Percentiles rank a stretch among this genome's conserved stretches.
phyloP scores from a whole-genome alignment of 2,888 invertebrate genomes.

The Tipula helvola region DNA sequence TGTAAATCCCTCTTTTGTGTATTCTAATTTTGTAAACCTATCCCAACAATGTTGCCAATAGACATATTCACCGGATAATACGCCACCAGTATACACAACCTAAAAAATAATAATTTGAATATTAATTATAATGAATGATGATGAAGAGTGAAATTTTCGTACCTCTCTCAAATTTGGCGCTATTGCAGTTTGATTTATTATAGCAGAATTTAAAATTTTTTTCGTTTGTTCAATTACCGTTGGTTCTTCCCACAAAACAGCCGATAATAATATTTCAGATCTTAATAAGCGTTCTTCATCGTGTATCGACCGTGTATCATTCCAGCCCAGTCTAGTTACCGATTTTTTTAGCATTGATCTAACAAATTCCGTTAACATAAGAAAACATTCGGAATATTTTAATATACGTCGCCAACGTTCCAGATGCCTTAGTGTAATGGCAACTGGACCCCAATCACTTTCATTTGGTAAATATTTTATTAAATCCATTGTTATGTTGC shows the following conservation, averaged over 20 bases:
- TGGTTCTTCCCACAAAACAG: constrained; percentile 35
- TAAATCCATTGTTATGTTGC: constrained; percentile 35
- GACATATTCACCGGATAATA: constrained; percentile 34
- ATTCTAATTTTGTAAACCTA: constrained; percentile 29
- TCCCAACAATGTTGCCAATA: constrained; percentile 38
- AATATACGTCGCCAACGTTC: constrained; percentile 37
- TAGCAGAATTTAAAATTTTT: constrained; percentile 30
- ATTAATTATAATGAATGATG: too few relatives aligned
- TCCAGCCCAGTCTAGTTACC: constrained; percentile 31
- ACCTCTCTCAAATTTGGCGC: constrained; percentile 35
- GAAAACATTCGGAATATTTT: constrained; percentile 35
- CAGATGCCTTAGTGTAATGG: constrained; percentile 29
- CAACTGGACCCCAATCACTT: constrained; percentile 33
- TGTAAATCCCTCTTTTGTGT: constrained; percentile 31
- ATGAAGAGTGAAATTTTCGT: constrained; percentile 10
- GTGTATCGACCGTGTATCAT: constrained; percentile 26
- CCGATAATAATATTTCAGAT: constrained; percentile 31
- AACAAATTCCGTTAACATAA: constrained; percentile 35
- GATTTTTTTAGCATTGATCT: constrained; percentile 31
- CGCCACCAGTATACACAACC: constrained; percentile 36
- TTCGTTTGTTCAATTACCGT: constrained; percentile 32
- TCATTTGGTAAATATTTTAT: constrained; percentile 34
- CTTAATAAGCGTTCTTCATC: constrained; percentile 32
- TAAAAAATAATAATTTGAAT: constrained; percentile 16
- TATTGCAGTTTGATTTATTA: constrained; percentile 30